Evolutionary conservation across 2,888 invertebrate genomes (phyloP).

Genomic region (Trichacis sp.): DNA sequence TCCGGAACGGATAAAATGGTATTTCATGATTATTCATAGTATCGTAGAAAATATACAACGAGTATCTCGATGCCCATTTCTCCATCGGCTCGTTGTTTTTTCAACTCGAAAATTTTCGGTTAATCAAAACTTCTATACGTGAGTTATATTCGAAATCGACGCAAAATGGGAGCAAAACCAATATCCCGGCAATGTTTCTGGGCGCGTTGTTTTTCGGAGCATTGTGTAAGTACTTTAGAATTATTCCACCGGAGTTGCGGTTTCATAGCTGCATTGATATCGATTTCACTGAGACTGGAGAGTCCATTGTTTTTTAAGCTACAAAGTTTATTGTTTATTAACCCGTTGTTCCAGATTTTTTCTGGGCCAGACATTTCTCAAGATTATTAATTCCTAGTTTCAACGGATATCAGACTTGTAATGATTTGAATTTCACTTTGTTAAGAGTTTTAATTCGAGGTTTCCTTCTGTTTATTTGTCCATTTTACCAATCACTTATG

Average conservation of each 20-base stretch:
- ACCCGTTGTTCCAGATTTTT: neutral
- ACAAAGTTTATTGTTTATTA: neutral
- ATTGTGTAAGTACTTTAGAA: conserved; percentile 1
- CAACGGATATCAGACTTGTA: too few species aligned
- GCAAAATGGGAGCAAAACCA: neutral
- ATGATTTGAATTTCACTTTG: too few species aligned
- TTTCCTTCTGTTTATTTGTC: too few species aligned
- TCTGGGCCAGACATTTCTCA: neutral
- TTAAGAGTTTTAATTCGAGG: too few species aligned
- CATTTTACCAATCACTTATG: too few species aligned
- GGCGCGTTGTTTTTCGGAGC: neutral
- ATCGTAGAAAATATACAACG: too few species aligned
- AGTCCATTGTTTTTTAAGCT: neutral
- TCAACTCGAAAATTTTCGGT: neutral
- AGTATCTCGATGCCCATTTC: too few species aligned
- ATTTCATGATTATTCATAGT: neutral
- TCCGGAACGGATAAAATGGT: too few species aligned
- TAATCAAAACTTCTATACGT: neutral
- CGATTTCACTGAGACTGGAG: neutral
- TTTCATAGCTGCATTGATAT: neutral
- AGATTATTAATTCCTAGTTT: too few species aligned
- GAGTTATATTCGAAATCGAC: neutral
- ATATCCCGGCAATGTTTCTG: neutral
- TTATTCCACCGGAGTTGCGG: neutral
- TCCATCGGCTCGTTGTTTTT: neutral